Conservation (phyloP, 2,113 vertebrate species). For the Ramphastos sulfuratus region DNA sequence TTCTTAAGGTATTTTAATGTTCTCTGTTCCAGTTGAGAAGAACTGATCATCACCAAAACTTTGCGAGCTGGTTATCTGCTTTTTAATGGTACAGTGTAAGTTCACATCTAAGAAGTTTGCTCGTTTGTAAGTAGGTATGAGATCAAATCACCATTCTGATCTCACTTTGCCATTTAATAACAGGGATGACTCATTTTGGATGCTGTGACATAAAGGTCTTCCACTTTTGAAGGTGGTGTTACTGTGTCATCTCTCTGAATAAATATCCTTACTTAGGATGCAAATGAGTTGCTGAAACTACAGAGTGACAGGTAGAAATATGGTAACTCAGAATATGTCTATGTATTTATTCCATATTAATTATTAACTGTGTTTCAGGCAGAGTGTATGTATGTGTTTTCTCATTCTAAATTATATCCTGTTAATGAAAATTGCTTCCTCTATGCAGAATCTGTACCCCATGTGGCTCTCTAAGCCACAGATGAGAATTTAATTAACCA, state of each 20-base stretch:
- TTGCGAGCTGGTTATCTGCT: neutral
- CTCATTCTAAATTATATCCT: constrained; percentile 78
- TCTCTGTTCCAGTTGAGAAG: neutral
- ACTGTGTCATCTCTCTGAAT: constrained; percentile 54
- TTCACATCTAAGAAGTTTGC: constrained; percentile 14
- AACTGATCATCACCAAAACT: neutral
- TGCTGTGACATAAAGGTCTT: neutral
- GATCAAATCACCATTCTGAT: constrained; percentile 12
- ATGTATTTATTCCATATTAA: constrained; percentile 69
- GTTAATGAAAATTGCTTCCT: constrained; percentile 84
- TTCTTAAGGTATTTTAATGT: neutral
- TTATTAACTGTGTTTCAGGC: constrained; percentile 72
- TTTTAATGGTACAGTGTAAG: neutral
- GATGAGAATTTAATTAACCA: constrained; percentile 78
- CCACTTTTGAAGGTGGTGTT: neutral
- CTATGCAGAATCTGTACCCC: constrained; percentile 71
- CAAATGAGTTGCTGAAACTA: constrained; percentile 41
- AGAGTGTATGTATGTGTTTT: constrained; percentile 72
- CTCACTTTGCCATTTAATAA: constrained; percentile 8
- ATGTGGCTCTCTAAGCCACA: constrained; percentile 74
- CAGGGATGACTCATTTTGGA: constrained; percentile 35
- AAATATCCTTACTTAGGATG: constrained; percentile 51
- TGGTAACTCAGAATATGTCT: constrained; percentile 52
- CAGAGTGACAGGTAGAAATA: constrained; percentile 68
- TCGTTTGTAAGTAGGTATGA: neutral